A percentile compares a stretch with the other conserved stretches of the same genome.
phyloP scores from a whole-genome alignment of 2,797 vertebrate genomes.

The Choloepus didactylus region DNA sequence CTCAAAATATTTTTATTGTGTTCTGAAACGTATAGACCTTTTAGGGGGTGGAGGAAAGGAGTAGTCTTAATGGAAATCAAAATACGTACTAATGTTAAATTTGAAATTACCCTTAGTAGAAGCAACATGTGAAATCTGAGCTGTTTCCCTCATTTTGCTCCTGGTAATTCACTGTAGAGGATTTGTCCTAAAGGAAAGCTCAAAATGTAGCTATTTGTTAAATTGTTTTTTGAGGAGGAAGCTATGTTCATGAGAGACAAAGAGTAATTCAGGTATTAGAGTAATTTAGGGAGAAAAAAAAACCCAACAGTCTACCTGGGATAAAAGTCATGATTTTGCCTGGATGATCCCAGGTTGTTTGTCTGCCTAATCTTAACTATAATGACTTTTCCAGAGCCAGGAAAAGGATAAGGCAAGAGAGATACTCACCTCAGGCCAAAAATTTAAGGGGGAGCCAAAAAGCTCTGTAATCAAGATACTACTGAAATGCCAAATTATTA shows the following conservation, averaged over 20 bases:
- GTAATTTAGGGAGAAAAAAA: background rate
- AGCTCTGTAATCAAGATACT: background rate
- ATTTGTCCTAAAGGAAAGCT: conserved; percentile 15
- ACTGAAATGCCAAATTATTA: background rate
- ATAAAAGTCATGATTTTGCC: background rate
- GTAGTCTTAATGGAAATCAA: conserved; percentile 1
- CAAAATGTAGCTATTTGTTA: background rate
- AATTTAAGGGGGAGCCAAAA: background rate
- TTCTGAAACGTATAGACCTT: background rate
- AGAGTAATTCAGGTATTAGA: background rate
- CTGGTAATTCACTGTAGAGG: background rate
- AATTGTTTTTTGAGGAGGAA: background rate
- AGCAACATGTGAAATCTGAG: conserved; percentile 22
- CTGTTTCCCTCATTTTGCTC: background rate
- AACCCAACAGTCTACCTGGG: background rate
- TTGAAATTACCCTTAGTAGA: background rate
- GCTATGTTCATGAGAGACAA: background rate
- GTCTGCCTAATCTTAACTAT: background rate
- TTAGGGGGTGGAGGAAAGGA: background rate
- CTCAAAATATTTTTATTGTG: background rate
- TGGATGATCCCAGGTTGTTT: background rate
- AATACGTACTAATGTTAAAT: background rate
- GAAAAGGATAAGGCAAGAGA: background rate
- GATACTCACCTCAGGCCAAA: background rate
- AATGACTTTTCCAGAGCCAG: background rate